These are phyloP conservation scores for Sthenelais limicola DNA, from an alignment of 2,888 invertebrate species.

Conservation along the genomic window DNA sequence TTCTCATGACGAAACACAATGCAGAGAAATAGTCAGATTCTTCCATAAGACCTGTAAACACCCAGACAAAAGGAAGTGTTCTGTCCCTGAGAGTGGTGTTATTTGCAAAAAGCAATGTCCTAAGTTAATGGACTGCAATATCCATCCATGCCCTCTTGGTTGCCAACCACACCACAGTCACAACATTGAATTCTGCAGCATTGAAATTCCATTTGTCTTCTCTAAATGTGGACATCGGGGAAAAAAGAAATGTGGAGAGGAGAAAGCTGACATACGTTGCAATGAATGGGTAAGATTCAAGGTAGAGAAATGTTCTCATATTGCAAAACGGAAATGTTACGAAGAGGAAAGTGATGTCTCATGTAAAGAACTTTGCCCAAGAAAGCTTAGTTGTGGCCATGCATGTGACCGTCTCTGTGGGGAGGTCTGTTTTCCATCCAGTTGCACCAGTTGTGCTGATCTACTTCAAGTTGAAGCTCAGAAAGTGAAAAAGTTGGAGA, in stretches of 20 bases:
- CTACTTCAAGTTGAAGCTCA: conserved; percentile 3
- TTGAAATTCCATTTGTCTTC: not conserved
- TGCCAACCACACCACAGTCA: conserved; percentile 22
- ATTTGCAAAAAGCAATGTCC: conserved; percentile 10
- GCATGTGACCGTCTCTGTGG: conserved; percentile 41
- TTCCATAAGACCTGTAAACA: conserved; percentile 42
- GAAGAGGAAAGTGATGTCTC: not conserved
- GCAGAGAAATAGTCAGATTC: conserved; percentile 35
- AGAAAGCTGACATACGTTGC: conserved; percentile 15
- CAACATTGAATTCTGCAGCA: not conserved
- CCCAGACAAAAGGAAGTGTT: conserved; percentile 39
- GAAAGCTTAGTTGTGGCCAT: conserved; percentile 42
- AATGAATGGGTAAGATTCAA: conserved; percentile 4
- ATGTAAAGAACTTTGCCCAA: conserved; percentile 42
- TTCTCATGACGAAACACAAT: conserved; percentile 18
- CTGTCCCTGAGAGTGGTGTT: not conserved
- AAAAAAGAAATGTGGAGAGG: conserved; percentile 29
- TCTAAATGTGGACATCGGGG: not conserved
- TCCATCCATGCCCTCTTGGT: not conserved
- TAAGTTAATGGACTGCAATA: not conserved
- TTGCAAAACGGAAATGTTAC: conserved; percentile 28
- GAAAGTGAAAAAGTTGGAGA: not conserved
- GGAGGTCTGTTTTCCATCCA: conserved; percentile 33
- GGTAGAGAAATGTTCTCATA: conserved; percentile 39
- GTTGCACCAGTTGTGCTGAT: conserved; percentile 35